Evolutionary conservation across 2,113 vertebrate genomes (phyloP).

Genomic region (Symphodus melops): DNA sequence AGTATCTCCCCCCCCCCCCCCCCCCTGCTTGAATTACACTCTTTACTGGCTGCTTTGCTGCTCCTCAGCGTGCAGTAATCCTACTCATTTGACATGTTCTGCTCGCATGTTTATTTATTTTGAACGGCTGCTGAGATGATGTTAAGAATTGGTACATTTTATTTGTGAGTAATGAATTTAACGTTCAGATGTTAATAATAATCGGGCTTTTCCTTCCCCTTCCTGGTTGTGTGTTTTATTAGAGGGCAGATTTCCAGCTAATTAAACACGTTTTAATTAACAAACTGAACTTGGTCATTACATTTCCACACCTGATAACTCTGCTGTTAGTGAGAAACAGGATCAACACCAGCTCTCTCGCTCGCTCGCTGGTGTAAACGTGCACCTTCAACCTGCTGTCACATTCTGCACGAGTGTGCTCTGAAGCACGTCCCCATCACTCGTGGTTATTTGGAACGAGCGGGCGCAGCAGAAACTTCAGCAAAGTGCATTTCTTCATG

Average conservation of each 20-base stretch:
- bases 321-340: constrained; percentile 4
- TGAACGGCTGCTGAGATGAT: background rate
- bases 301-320: constrained; percentile 30
- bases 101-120: background rate
- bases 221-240: background rate
- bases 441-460: background rate
- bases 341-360: constrained; percentile 8
- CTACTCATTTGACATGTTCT: background rate
- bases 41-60: constrained; percentile 3
- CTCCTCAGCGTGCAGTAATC: background rate
- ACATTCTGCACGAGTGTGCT: background rate
- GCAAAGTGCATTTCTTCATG: too few relatives aligned
- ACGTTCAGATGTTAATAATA: background rate
- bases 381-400: background rate
- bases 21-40: constrained; percentile 14
- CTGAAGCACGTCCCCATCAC: background rate
- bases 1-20: constrained; percentile 17
- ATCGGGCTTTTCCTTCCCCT: background rate
- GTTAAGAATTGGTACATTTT: background rate
- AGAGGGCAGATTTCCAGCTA: constrained; percentile 19
- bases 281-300: constrained; percentile 24
- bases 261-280: constrained; percentile 24
- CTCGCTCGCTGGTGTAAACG: background rate
- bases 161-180: background rate
- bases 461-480: too few relatives aligned